These are phyloP conservation scores for Salvelinus alpinus DNA, from an alignment of 2,113 vertebrate genomes.

Conservation along the genomic window DNA sequence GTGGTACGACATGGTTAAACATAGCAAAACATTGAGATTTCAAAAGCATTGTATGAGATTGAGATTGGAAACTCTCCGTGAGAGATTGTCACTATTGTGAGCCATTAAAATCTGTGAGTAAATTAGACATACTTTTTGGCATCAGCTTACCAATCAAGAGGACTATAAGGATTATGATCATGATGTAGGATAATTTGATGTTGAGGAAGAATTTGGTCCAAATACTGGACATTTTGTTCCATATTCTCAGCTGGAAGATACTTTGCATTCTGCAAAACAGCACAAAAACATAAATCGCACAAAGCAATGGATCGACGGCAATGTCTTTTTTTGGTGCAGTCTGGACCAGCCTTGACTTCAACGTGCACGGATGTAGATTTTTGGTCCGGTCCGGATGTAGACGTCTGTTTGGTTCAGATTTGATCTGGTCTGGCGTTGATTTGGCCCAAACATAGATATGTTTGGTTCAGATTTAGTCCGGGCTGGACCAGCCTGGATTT, in stretches of 20 bases:
- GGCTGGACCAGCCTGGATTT: too few relatives aligned
- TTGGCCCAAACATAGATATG: too few relatives aligned
- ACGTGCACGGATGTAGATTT: too few relatives aligned
- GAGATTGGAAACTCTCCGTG: too few relatives aligned
- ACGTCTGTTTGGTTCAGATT: too few relatives aligned
- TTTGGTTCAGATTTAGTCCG: too few relatives aligned
- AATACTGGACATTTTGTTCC: slow-evolving; percentile 80
- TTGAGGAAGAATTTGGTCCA: slow-evolving; percentile 91
- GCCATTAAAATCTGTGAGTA: neutral
- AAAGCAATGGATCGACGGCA: too few relatives aligned
- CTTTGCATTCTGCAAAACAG: slow-evolving; percentile 84
- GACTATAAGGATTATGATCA: slow-evolving; percentile 89
- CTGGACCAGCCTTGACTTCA: too few relatives aligned
- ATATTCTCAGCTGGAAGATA: slow-evolving; percentile 84
- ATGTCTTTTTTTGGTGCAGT: too few relatives aligned
- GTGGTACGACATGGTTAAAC: too few relatives aligned
- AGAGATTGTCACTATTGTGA: neutral
- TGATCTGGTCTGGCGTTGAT: too few relatives aligned
- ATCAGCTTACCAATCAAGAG: slow-evolving; percentile 85
- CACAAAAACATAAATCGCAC: neutral
- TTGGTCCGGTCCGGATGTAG: too few relatives aligned
- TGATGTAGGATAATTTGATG: slow-evolving; percentile 60
- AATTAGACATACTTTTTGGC: neutral
- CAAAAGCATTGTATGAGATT: neutral
- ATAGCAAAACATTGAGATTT: neutral